Evolutionary conservation across 2,797 vertebrate species (phyloP), one percentile per base, ranked within the genome.

Genomic region (Halcyon leucocephala): DNA sequence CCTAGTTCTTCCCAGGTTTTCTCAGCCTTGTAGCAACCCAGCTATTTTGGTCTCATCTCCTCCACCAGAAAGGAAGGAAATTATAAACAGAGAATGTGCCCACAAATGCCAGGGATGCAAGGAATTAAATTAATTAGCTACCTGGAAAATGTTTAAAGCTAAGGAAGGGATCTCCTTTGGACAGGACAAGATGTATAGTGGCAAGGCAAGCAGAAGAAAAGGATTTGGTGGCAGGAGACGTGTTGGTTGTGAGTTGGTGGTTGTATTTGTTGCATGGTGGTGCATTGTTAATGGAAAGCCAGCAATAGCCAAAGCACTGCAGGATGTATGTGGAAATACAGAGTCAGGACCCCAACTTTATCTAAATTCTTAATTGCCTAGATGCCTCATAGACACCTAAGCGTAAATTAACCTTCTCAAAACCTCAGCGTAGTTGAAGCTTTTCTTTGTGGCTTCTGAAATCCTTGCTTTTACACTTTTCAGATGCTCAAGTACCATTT

Each of bases 221-320:
- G 33, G 14, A 44, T 22, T 28, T 52, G 22, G 31, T 41, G 25
- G 39, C 7, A 12, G 42, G 66, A 84, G 26, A 42, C 2, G 7
- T 1, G 0, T 58, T 41, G 51, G 6, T 25, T 86, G 25, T 28
- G 11, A 42, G 5, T 13, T 57, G 54, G 4, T 52, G 33, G 24
- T 31, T 39, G 28, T 33, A 15, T 49, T 67, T 83, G 31, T 78
- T 86, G 37, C 15, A 8, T n/a, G 6, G 6, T 17, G 6, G 19
- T 41, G 10, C 11, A 5, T 35, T 79, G 16, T 42, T 28, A 57
- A 7, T 26, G 29, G 48, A 88, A 83, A 33, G 19, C 9, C 51
- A 73, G 21, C 16, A 46, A 33, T 1, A 51, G 25, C 9, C 35
- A 17, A 73, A 86, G 15, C 7, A 2, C 29, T 46, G 35, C 66